Evolutionary conservation across 2,888 invertebrate genomes (phyloP), one percentile per base, ranked within the genome.

Genomic region (Melitaea athalia): DNA sequence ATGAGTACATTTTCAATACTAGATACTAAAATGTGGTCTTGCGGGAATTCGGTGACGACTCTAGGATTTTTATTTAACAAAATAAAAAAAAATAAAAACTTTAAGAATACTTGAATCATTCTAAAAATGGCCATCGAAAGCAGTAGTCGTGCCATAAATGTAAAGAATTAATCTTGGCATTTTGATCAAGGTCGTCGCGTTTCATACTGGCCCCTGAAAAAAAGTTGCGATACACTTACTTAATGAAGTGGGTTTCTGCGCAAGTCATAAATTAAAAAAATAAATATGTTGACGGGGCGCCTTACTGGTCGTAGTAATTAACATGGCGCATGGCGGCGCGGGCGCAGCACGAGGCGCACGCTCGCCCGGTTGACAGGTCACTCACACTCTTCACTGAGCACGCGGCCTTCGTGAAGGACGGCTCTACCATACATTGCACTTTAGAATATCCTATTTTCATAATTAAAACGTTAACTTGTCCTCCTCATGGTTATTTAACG

Each of bases 281-380:
- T 81, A 85, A 86, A 83, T 83, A 87, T 85, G 85, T 88, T 85
- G 89, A 87, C 82, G 81, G 84, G 81, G 84, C 86, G 83, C 86
- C 86, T 88, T 91, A 91, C 88, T 88, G 90, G 88, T 85, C 76
- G 85, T 85, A 82, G 88, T 89, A 91, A 92, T 92, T 92, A 90
- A 87, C 84, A 85, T 85, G 85, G 87, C 83, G 82, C 80, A 79
- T 72, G 81, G 80, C 79, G 78, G 81, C 79, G 83, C 82, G 78
- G 78, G 83, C 81, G 78, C 75, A 76, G 75, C 81, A 81, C 78
- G 81, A 76, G 78, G 75, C 78, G 78, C 77, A 68, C 78, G 70
- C 73, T 57, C 57, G 42, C 71, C 76, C 76, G 72, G 75, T 74
- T 81, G 85, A 84, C 83, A 81, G 88, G 89, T 89, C 89, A 88